A percentile compares a stretch with the other conserved stretches of the same genome.
These are phyloP conservation scores for Gymnocypris eckloni DNA, from an alignment of 2,797 vertebrate genomes.

Conservation along the genomic window DNA sequence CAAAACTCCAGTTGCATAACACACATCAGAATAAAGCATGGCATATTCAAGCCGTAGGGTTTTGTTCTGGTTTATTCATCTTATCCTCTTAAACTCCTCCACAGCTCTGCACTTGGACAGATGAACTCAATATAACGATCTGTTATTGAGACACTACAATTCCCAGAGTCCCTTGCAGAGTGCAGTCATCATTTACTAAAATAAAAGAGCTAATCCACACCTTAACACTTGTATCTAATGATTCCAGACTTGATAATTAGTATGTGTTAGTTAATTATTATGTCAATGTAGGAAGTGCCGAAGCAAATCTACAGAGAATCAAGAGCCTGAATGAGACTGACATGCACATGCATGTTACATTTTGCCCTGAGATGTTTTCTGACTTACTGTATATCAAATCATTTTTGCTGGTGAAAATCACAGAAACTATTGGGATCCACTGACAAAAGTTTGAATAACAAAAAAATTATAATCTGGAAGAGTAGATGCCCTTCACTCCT, in stretches of 20 bases:
- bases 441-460: neutral
- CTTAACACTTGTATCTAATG: neutral
- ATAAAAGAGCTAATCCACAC: neutral
- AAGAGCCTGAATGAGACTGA: neutral
- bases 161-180: slow-evolving; percentile 30
- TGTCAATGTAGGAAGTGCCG: neutral
- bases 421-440: neutral
- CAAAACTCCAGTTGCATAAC: slow-evolving; percentile 23
- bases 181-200: slow-evolving; percentile 1
- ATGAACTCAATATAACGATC: neutral
- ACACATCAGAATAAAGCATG: slow-evolving; percentile 40
- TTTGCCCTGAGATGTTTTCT: neutral
- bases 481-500: neutral
- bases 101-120: slow-evolving; percentile 9
- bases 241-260: neutral
- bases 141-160: slow-evolving; percentile 22
- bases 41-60: slow-evolving; percentile 27
- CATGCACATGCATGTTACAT: neutral
- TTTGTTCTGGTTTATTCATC: slow-evolving; percentile 30
- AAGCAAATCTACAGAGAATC: neutral
- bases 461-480: neutral
- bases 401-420: neutral
- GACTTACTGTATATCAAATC: neutral
- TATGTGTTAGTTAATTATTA: neutral
- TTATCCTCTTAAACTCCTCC: slow-evolving; percentile 26